Evolutionary conservation across 2,113 vertebrate genomes (phyloP).

Genomic region (Pipra filicauda): DNA sequence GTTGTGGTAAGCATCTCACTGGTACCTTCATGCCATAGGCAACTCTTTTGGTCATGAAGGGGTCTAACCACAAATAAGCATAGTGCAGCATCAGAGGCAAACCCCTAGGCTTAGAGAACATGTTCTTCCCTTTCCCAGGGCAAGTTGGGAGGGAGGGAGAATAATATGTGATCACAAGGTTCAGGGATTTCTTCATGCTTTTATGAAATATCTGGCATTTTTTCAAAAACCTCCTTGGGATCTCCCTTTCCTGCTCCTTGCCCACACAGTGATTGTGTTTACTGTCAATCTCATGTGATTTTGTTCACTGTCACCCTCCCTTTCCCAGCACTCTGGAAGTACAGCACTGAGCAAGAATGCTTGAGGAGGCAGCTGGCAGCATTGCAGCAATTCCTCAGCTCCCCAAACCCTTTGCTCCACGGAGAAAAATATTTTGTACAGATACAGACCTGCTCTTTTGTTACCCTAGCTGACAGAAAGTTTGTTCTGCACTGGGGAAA

Average conservation of each 20-base stretch:
- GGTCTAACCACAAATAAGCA: background rate
- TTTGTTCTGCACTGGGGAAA: background rate
- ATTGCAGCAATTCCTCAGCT: conserved; percentile 17
- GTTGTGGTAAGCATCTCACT: background rate
- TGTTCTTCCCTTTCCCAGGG: background rate
- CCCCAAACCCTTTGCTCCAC: background rate
- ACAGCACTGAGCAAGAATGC: background rate
- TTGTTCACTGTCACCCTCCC: background rate
- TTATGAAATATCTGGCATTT: background rate
- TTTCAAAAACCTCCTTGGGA: background rate
- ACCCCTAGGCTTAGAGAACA: background rate
- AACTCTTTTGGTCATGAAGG: background rate
- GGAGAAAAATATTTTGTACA: background rate
- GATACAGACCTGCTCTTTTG: background rate
- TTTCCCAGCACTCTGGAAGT: background rate
- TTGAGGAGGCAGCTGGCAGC: conserved; percentile 7
- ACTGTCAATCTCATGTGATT: background rate
- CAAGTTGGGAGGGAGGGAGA: background rate
- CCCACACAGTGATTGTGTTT: background rate
- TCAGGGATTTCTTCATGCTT: background rate
- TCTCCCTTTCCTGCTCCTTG: background rate
- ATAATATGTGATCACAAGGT: background rate
- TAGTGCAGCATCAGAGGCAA: background rate
- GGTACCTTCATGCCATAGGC: background rate
- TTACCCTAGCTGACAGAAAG: background rate